These are phyloP conservation scores for Periophthalmus magnuspinnatus DNA, from an alignment of 2,797 vertebrate genomes.

Conservation along the genomic window DNA sequence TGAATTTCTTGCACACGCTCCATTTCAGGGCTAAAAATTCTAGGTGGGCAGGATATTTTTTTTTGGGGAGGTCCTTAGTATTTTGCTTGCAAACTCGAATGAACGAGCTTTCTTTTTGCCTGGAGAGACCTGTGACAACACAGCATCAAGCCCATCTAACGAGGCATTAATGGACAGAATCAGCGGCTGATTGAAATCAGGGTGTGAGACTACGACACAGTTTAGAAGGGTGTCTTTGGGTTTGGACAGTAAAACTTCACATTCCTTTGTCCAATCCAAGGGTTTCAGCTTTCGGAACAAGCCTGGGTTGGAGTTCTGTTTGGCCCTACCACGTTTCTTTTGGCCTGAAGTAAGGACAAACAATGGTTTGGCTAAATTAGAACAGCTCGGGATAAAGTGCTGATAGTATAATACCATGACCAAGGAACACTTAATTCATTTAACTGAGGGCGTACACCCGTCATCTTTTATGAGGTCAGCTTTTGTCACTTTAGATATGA, in stretches of 20 bases:
- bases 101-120: slow-evolving; percentile 4
- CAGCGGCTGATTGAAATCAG: slow-evolving; percentile 16
- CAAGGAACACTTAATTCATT: slow-evolving; percentile 30
- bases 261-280: slow-evolving; percentile 31
- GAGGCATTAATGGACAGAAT: slow-evolving; percentile 32
- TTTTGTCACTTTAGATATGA: slow-evolving; percentile 22
- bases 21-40: slow-evolving; percentile 37
- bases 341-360: slow-evolving; percentile 35
- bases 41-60: slow-evolving; percentile 4
- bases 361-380: slow-evolving; percentile 28
- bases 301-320: neutral
- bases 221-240: slow-evolving; percentile 23
- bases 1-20: slow-evolving; percentile 37
- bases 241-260: neutral
- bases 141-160: neutral
- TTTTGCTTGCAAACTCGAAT: slow-evolving; percentile 27
- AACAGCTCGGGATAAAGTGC: slow-evolving; percentile 29
- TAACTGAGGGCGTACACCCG: slow-evolving; percentile 14
- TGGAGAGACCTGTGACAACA: slow-evolving; percentile 13
- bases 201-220: slow-evolving; percentile 15
- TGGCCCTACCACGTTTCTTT: too few relatives aligned
- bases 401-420: slow-evolving; percentile 35
- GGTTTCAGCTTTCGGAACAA: slow-evolving; percentile 12
- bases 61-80: slow-evolving; percentile 13
- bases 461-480: slow-evolving; percentile 30